Base-by-base conservation (phyloP, 2,797 vertebrate species). In the Gorsachius magnificus region DNA sequence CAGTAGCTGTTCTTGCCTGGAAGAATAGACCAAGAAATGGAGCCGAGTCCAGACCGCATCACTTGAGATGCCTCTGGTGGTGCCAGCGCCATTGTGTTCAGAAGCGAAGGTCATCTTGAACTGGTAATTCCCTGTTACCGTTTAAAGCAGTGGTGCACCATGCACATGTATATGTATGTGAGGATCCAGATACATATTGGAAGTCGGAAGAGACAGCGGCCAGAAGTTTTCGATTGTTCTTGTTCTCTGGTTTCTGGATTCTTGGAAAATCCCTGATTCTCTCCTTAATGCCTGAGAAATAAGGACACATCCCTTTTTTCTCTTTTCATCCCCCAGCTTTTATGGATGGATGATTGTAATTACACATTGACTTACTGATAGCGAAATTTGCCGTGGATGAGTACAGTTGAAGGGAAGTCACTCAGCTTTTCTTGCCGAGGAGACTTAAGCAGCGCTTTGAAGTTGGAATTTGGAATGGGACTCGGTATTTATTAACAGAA, bases 381-480 rank as follows among this genome's bases (percentile, higher is more conserved):
- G 79, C 0, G 1, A 77, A 89, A 83, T 84, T 90, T 11, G 4
- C 75, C 9, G 13, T 83, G 65, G 24, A 65, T 90, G 71, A 82
- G 25, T 70, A 82, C 69, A 36, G 48, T 2, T 89, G 58, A 93
- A 90, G 65, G 74, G 64, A 92, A 95, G 60, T 79, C 28, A 7
- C 82, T 92, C 70, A 71, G 71, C 57, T 75, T 91, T 87, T 82
- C 80, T 87, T 87, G 75, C 70, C 5, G 3, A 83, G 80, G 88
- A 96, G 54, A 78, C 1, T 0, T 92, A 80, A 84, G 58, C 77
- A 81, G 57, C 3, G 1, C 84, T 96, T 97, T 93, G 93, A 96
- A 95, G 93, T 74, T 80, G 74, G 69, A 90, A 58, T 83, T 91
- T 79, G 83, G 76, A 95, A 86, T 16, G 11, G 69, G 69, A 87